phyloP scores from a whole-genome alignment of 2,113 vertebrate genomes.

The Saccopteryx bilineata region DNA sequence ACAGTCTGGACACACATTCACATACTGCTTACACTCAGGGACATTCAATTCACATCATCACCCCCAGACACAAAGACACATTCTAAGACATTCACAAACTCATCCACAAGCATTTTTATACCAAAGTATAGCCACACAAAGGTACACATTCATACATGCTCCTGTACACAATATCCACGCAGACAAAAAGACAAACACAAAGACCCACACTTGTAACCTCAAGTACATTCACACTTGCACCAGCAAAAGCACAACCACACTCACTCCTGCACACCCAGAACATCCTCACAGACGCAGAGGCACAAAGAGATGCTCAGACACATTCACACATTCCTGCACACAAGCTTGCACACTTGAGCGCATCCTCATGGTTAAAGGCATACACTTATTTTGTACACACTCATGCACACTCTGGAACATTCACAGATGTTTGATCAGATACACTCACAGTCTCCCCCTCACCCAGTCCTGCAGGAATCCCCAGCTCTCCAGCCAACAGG shows the following conservation, averaged over 20 bases:
- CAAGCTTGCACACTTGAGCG: not conserved
- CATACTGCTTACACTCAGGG: not conserved
- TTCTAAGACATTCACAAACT: not conserved
- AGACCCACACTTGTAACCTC: not conserved
- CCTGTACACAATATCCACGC: not conserved
- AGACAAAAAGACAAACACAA: not conserved
- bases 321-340: not conserved
- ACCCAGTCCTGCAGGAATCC: not conserved
- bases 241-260: not conserved
- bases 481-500: not conserved
- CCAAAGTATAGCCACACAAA: not conserved
- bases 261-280: not conserved
- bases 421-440: not conserved
- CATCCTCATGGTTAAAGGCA: not conserved
- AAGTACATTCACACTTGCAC: not conserved
- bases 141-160: not conserved
- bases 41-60: not conserved
- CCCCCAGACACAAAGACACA: not conserved
- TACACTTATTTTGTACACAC: not conserved
- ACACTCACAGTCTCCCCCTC: not conserved
- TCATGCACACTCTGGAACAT: not conserved
- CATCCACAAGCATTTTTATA: not conserved
- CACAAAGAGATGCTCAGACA: not conserved
- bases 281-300: not conserved
- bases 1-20: not conserved